phyloP scores from a whole-genome alignment of 2,888 invertebrate genomes.

The Tethea ocularis region DNA sequence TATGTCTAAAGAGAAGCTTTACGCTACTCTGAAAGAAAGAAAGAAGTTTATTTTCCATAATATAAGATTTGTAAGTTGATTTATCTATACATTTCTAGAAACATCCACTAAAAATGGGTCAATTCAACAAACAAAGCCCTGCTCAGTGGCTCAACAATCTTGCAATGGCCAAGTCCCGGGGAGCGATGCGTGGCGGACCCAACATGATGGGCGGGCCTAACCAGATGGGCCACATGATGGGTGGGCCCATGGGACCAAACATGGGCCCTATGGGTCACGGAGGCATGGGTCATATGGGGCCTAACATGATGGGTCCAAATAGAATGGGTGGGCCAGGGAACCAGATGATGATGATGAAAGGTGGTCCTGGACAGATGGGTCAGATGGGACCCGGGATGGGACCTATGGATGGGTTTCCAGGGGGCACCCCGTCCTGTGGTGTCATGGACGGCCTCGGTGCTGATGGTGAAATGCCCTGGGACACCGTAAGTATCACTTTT shows the following conservation, averaged over 20 bases:
- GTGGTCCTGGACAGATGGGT: constrained; percentile 75
- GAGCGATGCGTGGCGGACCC: constrained; percentile 82
- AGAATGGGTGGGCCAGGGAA: constrained; percentile 74
- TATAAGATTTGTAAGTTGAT: no score
- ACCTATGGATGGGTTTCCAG: constrained; percentile 82
- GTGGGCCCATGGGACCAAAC: constrained; percentile 77
- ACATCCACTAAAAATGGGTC: constrained; percentile 94
- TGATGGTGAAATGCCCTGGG: constrained; percentile 85
- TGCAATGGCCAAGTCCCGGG: constrained; percentile 89
- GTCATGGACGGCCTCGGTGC: constrained; percentile 84
- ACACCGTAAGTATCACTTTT: constrained; percentile 71
- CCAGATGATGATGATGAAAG: constrained; percentile 82
- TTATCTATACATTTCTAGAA: constrained; percentile 84
- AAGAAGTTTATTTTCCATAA: no score
- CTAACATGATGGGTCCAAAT: constrained; percentile 78
- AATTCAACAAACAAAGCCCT: constrained; percentile 92
- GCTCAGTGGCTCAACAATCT: constrained; percentile 92
- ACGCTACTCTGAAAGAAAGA: no score
- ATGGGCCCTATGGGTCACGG: constrained; percentile 78
- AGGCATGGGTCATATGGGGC: constrained; percentile 78
- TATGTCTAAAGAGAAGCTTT: no score
- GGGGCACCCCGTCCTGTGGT: constrained; percentile 83
- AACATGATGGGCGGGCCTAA: constrained; percentile 81
- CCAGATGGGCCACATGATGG: constrained; percentile 80
- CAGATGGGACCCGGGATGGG: constrained; percentile 77